Evolutionary conservation across 2,888 invertebrate species (phyloP), one percentile per base, ranked within the genome.

Genomic region (Ophioninae sp.): DNA sequence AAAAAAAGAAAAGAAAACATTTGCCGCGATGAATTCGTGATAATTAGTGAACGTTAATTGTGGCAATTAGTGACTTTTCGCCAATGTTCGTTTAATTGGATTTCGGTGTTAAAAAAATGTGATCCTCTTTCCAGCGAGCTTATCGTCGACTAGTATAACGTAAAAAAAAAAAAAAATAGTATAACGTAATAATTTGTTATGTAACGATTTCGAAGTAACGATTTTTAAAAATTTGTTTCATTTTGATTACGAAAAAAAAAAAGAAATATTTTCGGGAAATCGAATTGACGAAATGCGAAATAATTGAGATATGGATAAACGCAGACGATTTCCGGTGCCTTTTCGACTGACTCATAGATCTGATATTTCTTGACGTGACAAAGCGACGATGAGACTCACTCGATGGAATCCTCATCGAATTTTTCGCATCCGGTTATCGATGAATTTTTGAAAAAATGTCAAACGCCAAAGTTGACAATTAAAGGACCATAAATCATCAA

Each of bases 251-350:
- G 41, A 68, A 39, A 44, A 68, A 82, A 44, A 68, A 82, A 79
- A 37, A 71, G 80, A 67, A 64, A 75, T 37, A 39, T 67, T 72
- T 79, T 56, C 30, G 61, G 68, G 68, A 67, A 69, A 71, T 78
- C 67, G 71, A 81, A n/a, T 65, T 2, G 30, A 56, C 68, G 63
- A 30, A 30, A 64, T 41, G 44, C 10, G 73, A 71, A 74, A 78
- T 67, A 64, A 82, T 30, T 37, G 44, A 78, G 39, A 56, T 69
- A 41, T 30, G 65, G 51, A 73, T 61, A 39, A 17, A 73, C 74
- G 78, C 78, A 79, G 76, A 84, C 76, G 76, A 82, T 82, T 84
- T 84, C 84, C 84, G 76, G 82, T 67, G 67, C 65, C 76, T 41
- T 64, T 30, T 68, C 75, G 71, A 51, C 51, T 81, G 83, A 84